Percentiles rank a stretch among this genome's conserved stretches.
Evolutionary conservation across 2,113 vertebrate species (phyloP).

Genomic region (Baryphthengus martii): DNA sequence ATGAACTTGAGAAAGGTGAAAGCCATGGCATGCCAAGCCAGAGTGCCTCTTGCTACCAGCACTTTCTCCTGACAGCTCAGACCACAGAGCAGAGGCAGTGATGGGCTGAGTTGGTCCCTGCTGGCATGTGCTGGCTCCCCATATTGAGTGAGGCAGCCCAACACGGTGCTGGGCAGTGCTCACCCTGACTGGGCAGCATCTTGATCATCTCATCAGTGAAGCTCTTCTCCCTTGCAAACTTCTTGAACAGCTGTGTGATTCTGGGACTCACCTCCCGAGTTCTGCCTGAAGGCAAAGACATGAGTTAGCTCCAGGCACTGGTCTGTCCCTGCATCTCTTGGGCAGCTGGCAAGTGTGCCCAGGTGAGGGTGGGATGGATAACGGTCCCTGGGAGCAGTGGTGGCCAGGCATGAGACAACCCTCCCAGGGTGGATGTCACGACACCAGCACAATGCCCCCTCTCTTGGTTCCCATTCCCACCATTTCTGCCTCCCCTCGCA

Average conservation of each 20-base stretch:
- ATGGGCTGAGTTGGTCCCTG: background rate
- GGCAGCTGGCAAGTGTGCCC: background rate
- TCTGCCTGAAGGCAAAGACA: constrained; percentile 6
- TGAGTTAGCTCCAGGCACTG: background rate
- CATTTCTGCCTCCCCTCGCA: background rate
- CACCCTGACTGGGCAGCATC: constrained; percentile 27
- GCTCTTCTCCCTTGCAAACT: background rate
- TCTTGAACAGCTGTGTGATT: background rate
- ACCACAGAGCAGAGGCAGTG: background rate
- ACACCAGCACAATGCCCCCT: background rate
- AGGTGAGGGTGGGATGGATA: background rate
- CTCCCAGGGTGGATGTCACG: background rate
- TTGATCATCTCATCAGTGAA: background rate
- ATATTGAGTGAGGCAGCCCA: accelerated
- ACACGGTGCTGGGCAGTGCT: background rate
- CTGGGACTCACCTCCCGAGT: background rate
- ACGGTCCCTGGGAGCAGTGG: background rate
- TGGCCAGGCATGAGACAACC: background rate
- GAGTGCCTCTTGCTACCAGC: background rate
- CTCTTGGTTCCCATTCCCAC: background rate
- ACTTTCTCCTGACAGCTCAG: background rate
- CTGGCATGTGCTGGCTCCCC: accelerated
- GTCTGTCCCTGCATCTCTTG: background rate
- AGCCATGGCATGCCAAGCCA: background rate
- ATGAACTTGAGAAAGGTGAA: background rate